Evolutionary conservation across 2,888 invertebrate genomes (phyloP).

Genomic region (Coecobrya sp.): DNA sequence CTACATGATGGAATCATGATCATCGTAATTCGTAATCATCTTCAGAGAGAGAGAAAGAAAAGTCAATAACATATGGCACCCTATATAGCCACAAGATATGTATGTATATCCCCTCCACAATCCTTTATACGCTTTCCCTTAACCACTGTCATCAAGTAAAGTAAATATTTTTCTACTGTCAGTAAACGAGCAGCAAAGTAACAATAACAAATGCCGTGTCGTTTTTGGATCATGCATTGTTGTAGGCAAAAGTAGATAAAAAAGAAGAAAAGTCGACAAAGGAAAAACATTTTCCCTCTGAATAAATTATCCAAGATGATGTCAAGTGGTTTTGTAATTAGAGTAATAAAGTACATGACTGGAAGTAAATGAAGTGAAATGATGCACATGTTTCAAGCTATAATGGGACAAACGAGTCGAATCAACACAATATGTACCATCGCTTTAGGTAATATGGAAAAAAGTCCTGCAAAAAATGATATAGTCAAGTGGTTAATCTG

Average conservation of each 20-base stretch:
- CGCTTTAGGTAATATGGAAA: neutral
- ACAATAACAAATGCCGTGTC: constrained; percentile 26
- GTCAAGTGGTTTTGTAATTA: constrained; percentile 32
- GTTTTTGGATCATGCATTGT: constrained; percentile 43
- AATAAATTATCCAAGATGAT: constrained; percentile 15
- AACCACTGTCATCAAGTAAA: constrained; percentile 14
- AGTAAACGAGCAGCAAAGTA: neutral
- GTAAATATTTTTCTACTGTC: neutral
- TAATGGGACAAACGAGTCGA: neutral
- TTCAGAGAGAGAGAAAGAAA: constrained; percentile 39
- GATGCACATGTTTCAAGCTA: too few relatives aligned
- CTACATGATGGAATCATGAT: constrained; percentile 33
- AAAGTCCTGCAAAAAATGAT: neutral
- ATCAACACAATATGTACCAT: neutral
- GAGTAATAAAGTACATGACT: constrained; percentile 30
- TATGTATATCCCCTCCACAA: constrained; percentile 66
- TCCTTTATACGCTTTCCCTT: constrained; percentile 27
- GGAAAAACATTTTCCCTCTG: neutral
- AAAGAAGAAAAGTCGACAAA: neutral
- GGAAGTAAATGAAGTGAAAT: constrained; percentile 25
- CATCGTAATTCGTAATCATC: neutral
- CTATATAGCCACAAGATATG: constrained; percentile 45
- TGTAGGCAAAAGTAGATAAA: constrained; percentile 59
- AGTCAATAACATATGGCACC: constrained; percentile 75
- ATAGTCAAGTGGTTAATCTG: neutral